Evolutionary conservation across 2,888 invertebrate species (phyloP).

Genomic region (Litoditis marina): DNA sequence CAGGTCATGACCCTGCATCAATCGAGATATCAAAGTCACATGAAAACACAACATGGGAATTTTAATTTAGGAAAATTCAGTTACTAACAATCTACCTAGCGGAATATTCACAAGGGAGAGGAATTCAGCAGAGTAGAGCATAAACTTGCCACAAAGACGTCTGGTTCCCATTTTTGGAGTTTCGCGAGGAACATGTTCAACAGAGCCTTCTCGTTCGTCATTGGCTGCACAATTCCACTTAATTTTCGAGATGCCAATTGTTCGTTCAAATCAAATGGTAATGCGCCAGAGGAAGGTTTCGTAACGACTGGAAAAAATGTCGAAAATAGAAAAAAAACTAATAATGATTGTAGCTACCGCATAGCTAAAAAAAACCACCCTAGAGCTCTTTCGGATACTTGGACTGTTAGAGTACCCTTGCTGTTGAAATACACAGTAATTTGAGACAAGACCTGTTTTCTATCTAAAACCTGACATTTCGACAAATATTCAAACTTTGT

Average conservation of each 20-base stretch:
- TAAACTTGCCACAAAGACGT: conserved; percentile 74
- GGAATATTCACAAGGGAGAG: no score
- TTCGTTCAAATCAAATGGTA: conserved; percentile 81
- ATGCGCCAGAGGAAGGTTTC: conserved; percentile 75
- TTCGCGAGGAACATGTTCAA: conserved; percentile 82
- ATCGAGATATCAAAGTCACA: no score
- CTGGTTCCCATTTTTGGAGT: conserved; percentile 81
- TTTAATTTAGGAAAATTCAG: background rate
- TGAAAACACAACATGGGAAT: no score
- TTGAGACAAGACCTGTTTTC: no score
- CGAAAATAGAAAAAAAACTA: background rate
- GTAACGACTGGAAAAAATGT: conserved; percentile 72
- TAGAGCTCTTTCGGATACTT: no score
- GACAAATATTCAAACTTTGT: no score
- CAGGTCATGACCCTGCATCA: conserved; percentile 78
- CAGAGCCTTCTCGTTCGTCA: conserved; percentile 80
- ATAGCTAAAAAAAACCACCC: no score
- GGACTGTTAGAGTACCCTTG: no score
- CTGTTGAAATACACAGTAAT: no score
- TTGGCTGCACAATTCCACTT: conserved; percentile 69
- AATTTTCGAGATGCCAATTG: conserved; percentile 67
- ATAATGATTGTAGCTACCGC: no score
- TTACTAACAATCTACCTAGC: no score
- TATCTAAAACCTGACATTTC: no score
- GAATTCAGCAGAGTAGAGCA: background rate